Conservation (phyloP, 2,113 vertebrate species). For the Trogon surrucura region DNA sequence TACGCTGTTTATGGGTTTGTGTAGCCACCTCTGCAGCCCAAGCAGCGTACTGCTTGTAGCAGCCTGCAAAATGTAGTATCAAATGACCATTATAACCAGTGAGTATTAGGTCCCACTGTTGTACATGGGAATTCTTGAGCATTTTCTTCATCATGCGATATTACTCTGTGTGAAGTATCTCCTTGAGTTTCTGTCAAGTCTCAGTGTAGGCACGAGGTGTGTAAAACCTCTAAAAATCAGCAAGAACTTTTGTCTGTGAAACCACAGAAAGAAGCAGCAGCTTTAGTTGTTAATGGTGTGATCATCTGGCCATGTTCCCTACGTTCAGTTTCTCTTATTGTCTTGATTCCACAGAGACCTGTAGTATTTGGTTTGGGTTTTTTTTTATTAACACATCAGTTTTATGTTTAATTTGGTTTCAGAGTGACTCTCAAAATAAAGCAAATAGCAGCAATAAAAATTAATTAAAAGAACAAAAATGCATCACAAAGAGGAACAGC, state of each 20-base stretch:
- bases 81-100: neutral
- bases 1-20: neutral
- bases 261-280: neutral
- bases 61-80: neutral
- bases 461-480: constrained; percentile 10
- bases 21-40: neutral
- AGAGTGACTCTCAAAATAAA: neutral
- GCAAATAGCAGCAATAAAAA: constrained; percentile 1
- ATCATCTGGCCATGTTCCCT: neutral
- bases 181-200: neutral
- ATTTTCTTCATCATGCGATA: neutral
- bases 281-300: neutral
- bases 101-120: neutral
- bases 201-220: neutral
- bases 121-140: neutral
- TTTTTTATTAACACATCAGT: neutral
- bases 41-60: neutral
- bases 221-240: neutral
- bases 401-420: constrained; percentile 16
- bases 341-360: neutral
- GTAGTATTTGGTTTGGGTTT: neutral
- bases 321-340: neutral
- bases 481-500: neutral
- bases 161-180: neutral
- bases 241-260: neutral